Evolutionary conservation across 2,113 vertebrate genomes (phyloP), one percentile per base, ranked within the genome.

Genomic region (Craseonycteris thonglongyai): DNA sequence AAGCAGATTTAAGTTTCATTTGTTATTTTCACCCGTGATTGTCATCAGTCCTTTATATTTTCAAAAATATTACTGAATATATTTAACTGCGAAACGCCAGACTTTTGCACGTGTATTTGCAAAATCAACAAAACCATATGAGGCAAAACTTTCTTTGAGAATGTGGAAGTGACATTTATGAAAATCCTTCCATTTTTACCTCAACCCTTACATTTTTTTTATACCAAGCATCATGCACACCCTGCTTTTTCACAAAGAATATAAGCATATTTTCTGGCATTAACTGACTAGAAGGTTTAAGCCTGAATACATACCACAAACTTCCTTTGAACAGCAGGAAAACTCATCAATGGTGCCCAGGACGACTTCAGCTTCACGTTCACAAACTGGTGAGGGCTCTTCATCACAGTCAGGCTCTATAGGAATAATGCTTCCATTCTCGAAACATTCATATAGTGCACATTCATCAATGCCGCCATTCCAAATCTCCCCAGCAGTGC

Each of bases 281-380:
- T 40, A 54, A 66, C 15, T 42, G 38, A 58, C 12, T 66, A 30
- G 51, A 92, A 56, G 3, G 28, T 9, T 7, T 24, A 35, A 35
- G 22, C n/a, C 33, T 47, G 24, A 7, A 63, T 91, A 98, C 99
- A 7, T 98, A 99, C 99, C 99, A 84, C 99, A 99, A 69, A 99
- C 98, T 98, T 99, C 98, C 96, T 98, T 99, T 71, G 99, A 98
- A 94, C 99, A 99, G 96, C 99, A 99, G 90, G 97, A 98, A 93
- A 98, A 97, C 96, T 99, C 98, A 97, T 99, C 99, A 14, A 98
- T 86, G 7, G 99, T 97, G 59, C 97, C 97, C 83, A 99, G 91
- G 0, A 99, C 97, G 72, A 99, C 98, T 98, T 99, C 99, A 26
- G 99, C 99, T 96, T 99, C 99, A 80, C 99, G 98, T 96, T 99